Conservation (phyloP, 2,113 vertebrate genomes). For the Oryzias woworae region DNA sequence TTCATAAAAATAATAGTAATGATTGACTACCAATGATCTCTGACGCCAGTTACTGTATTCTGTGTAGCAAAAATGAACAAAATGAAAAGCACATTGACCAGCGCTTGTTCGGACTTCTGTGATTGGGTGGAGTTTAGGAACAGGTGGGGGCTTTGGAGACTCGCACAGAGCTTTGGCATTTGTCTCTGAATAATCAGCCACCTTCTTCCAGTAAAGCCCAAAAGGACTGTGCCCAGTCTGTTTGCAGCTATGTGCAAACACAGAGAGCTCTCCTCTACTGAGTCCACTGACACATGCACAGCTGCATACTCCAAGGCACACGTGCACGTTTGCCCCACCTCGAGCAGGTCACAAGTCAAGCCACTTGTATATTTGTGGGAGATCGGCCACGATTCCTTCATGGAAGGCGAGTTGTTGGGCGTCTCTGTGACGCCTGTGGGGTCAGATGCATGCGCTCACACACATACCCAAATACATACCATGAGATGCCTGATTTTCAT, state of each 20-base stretch:
- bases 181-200: too few species aligned
- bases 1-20: too few species aligned
- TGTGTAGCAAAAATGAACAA: too few species aligned
- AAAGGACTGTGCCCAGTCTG: background rate
- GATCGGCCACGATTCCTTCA: conserved; percentile 20
- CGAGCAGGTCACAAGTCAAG: conserved; percentile 12
- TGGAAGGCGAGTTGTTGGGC: conserved; percentile 40
- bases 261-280: conserved; percentile 1
- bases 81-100: too few species aligned
- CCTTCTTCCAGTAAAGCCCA: too few species aligned
- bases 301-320: background rate
- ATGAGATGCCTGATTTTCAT: too few species aligned
- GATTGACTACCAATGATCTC: too few species aligned
- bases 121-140: too few species aligned
- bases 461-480: background rate
- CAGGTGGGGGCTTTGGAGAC: too few species aligned
- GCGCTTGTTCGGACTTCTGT: too few species aligned
- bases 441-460: conserved; percentile 9
- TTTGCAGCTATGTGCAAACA: background rate
- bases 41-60: too few species aligned
- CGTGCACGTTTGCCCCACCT: conserved; percentile 1
- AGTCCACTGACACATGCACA: conserved; percentile 7
- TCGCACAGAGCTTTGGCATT: too few species aligned
- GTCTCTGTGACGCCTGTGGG: conserved; percentile 21
- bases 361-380: conserved; percentile 19